Evolutionary conservation across 2,797 vertebrate genomes (phyloP).

Genomic region (Lacerta bilineata): DNA sequence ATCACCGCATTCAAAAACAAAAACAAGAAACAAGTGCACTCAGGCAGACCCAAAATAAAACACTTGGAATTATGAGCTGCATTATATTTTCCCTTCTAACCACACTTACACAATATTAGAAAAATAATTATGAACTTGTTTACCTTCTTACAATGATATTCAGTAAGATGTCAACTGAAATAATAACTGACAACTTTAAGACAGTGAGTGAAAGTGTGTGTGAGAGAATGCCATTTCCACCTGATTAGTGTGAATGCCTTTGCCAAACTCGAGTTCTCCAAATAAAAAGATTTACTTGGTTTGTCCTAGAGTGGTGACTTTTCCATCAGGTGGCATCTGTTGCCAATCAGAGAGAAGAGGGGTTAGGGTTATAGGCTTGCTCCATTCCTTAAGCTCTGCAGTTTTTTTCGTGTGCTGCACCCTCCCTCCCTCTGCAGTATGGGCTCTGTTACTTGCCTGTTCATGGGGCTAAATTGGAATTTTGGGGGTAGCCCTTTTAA

Average conservation of each 20-base stretch:
- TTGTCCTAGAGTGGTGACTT: too few relatives aligned
- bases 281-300: too few relatives aligned
- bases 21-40: slow-evolving; percentile 49
- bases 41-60: slow-evolving; percentile 60
- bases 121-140: slow-evolving; percentile 79
- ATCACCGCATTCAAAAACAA: slow-evolving; percentile 39
- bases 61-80: slow-evolving; percentile 62
- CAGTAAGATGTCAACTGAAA: slow-evolving; percentile 75
- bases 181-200: slow-evolving; percentile 54
- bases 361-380: too few relatives aligned
- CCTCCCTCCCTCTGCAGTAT: too few relatives aligned
- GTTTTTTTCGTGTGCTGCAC: too few relatives aligned
- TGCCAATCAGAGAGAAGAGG: too few relatives aligned
- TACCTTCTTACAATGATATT: slow-evolving; percentile 77
- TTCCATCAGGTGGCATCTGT: too few relatives aligned
- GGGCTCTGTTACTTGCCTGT: too few relatives aligned
- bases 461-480: too few relatives aligned
- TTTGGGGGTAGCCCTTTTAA: too few relatives aligned
- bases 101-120: slow-evolving; percentile 69
- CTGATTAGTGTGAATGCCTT: neutral
- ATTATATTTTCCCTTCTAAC: slow-evolving; percentile 58
- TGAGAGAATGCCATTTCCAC: neutral
- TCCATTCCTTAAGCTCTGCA: too few relatives aligned
- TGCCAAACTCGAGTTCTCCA: too few relatives aligned
- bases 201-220: neutral